phyloP scores from a whole-genome alignment of 2,888 invertebrate species.

The Drosophila leonis region DNA sequence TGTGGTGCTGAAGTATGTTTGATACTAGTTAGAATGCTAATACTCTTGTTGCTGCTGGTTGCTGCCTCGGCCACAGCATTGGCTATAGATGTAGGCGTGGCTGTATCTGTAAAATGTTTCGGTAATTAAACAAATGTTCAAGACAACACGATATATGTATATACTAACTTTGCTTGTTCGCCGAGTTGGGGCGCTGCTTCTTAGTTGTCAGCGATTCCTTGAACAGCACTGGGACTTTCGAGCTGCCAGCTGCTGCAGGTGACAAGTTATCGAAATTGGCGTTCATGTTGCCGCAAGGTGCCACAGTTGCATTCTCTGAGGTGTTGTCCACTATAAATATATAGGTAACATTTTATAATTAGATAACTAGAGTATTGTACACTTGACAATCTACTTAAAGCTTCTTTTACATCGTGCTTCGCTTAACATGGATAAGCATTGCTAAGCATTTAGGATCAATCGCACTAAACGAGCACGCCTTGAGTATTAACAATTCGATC shows the following conservation, averaged over 20 bases:
- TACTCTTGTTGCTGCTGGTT: slow-evolving; percentile 37
- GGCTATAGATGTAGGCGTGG: slow-evolving; percentile 71
- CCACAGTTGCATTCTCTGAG: slow-evolving; percentile 42
- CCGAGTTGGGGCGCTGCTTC: slow-evolving; percentile 68
- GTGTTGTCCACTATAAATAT: slow-evolving; percentile 57
- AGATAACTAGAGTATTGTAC: background rate
- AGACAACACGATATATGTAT: no score
- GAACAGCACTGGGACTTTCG: slow-evolving; percentile 42
- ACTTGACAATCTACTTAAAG: background rate
- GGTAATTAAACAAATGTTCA: background rate
- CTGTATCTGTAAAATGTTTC: slow-evolving; percentile 49
- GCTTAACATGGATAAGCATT: background rate
- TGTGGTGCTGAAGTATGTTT: slow-evolving; percentile 29
- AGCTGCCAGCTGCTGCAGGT: background rate
- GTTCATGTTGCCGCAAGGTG: slow-evolving; percentile 7
- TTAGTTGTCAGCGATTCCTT: slow-evolving; percentile 43
- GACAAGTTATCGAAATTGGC: slow-evolving; percentile 9
- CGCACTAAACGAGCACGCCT: background rate
- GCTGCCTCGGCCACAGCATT: slow-evolving; percentile 70
- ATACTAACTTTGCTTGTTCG: slow-evolving; percentile 69
- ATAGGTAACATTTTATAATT: background rate
- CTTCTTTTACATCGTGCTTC: background rate
- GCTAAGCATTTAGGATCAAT: background rate
- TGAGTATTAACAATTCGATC: background rate
- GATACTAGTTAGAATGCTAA: slow-evolving; percentile 46